These are phyloP conservation scores for Cyclophora albipunctata DNA, from an alignment of 2,888 invertebrate genomes.

Conservation along the genomic window DNA sequence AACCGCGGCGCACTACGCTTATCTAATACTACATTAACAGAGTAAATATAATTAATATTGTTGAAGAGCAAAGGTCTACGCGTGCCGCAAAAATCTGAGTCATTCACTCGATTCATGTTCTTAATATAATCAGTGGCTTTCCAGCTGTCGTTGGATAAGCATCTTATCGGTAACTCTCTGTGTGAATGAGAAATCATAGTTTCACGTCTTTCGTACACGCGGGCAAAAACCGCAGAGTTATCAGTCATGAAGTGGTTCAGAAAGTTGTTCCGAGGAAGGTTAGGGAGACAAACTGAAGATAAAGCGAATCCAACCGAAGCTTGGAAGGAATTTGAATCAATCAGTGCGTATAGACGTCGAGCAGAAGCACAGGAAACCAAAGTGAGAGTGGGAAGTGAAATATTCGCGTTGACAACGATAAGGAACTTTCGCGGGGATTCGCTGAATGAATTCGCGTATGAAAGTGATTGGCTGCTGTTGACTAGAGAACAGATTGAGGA, in stretches of 20 bases:
- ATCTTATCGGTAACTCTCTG: conserved; percentile 22
- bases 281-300: conserved; percentile 55
- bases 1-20: conserved; percentile 48
- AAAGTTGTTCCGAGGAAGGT: conserved; percentile 76
- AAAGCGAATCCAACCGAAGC: conserved; percentile 20
- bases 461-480: conserved; percentile 62
- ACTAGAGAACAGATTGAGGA: conserved; percentile 44
- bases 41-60: conserved; percentile 61
- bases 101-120: conserved; percentile 18
- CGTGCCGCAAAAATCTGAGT: conserved; percentile 52
- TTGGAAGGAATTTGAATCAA: conserved; percentile 30
- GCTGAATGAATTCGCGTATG: conserved; percentile 45
- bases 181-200: conserved; percentile 77
- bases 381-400: conserved; percentile 29
- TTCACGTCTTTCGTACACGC: conserved; percentile 78
- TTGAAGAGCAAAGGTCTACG: conserved; percentile 66
- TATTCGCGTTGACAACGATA: conserved; percentile 56
- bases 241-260: conserved; percentile 79
- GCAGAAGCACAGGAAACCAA: conserved; percentile 22
- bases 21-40: conserved; percentile 50
- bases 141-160: conserved; percentile 31
- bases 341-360: conserved; percentile 16
- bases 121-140: conserved; percentile 33
- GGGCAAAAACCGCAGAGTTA: conserved; percentile 77
- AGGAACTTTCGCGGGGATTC: conserved; percentile 53